Base-by-base conservation (phyloP, 2,113 vertebrate species). In the Scortum barcoo region DNA sequence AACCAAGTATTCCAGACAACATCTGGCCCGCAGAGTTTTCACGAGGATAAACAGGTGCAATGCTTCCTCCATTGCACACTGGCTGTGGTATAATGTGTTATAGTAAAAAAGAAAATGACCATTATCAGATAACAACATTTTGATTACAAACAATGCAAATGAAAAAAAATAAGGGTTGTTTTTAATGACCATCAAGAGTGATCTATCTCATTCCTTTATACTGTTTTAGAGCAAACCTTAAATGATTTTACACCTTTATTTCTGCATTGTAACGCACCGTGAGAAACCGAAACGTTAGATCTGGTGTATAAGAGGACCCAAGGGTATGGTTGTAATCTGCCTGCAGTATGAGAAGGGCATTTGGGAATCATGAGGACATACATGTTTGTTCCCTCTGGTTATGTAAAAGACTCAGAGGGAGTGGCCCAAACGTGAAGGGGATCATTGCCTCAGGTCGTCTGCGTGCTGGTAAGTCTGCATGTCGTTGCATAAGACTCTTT, bases 401-500 rank as follows among this genome's bases (percentile, higher is more conserved):
- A 89, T 70, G 83, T 92, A 93, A 94, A 92, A 57, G 77, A 83
- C 40, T 83, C 72, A 84, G 83, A 72, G 72, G 83, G 82, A 70
- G 78, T 68, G 81, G 72, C 75, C 77, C 70, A 83, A 85, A 83
- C 72, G 40, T 84, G 89, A 69, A 38, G 80, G 58, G 77, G 67
- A 75, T 86, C 86, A 83, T 44, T 58, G 80, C 72, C 33, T 26
- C 86, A 80, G 88, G 89, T 90, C 76, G 60, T 68, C 80, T 81
- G 73, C 71, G 66, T n/a, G 57, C 74, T 83, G 77, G 36, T 54
- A 68, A 85, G 65, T 75, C 57, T 65, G 77, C 63, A 73, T 24
- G 40, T 57, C 46, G 70, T 92, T 92, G 87, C 87, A 62, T 91
- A 92, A 93, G 81, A 85, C 78, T 88, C 83, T 89, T 91, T 92